These are phyloP conservation scores for Apostichopus leukothele DNA, from an alignment of 53 echinoderm and acorn worm genomes.

Conservation along the genomic window DNA sequence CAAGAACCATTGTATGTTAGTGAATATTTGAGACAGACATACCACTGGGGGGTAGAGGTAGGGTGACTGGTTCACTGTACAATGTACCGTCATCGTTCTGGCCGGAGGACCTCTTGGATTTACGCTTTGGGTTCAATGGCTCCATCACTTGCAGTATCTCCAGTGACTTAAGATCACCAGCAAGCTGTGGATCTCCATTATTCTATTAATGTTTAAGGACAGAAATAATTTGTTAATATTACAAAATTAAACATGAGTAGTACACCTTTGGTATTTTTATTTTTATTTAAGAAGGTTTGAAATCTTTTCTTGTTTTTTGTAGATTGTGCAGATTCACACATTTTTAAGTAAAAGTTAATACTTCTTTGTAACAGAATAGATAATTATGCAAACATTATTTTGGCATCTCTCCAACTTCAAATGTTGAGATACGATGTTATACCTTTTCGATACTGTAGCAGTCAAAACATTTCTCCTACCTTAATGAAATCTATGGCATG, in stretches of 20 bases:
- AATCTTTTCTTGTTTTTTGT: too few species aligned
- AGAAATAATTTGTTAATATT: too few species aligned
- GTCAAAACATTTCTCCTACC: conserved; percentile 44
- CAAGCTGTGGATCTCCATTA: conserved; percentile 58
- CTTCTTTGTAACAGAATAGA: too few species aligned
- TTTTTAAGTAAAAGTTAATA: too few species aligned
- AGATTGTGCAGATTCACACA: too few species aligned
- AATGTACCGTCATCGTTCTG: conserved; percentile 68
- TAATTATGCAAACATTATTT: too few species aligned
- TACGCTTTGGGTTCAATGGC: conserved; percentile 78
- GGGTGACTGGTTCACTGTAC: conserved; percentile 51
- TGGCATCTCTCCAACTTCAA: too few species aligned
- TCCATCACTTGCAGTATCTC: conserved; percentile 94
- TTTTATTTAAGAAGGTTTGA: too few species aligned
- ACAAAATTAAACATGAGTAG: too few species aligned
- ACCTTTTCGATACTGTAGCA: not conserved
- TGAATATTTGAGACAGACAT: not conserved
- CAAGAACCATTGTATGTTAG: not conserved
- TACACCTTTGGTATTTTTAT: too few species aligned
- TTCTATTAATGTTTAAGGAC: conserved; percentile 36
- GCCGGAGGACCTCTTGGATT: conserved; percentile 72
- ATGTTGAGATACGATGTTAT: too few species aligned
- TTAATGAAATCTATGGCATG: conserved; percentile 71
- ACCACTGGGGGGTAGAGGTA: conserved; percentile 63
- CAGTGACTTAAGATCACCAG: conserved; percentile 74